Conservation (phyloP, 2,113 vertebrate species). For the Rhinoderma darwinii region DNA sequence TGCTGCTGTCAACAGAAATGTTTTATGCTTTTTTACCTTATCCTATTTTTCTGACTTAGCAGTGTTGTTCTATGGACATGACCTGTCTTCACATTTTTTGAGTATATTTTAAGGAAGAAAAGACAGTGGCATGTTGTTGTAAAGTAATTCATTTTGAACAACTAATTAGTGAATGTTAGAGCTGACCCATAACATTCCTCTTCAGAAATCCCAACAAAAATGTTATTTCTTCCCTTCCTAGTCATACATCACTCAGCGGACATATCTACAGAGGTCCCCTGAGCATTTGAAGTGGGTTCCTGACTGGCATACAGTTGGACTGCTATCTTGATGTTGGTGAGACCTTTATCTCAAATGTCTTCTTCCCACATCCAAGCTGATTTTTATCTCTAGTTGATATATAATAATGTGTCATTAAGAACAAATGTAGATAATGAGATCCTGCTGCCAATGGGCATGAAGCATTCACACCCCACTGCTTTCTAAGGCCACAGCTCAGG, state of each 20-base stretch:
- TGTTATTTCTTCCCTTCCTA: conserved; percentile 54
- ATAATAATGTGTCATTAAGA: neutral
- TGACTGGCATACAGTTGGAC: neutral
- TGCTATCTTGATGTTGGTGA: conserved; percentile 6
- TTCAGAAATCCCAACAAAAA: conserved; percentile 40
- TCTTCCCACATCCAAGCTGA: conserved; percentile 36
- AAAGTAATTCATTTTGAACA: conserved; percentile 60
- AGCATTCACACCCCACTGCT: neutral
- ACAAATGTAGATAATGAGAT: conserved; percentile 25
- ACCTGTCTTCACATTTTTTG: neutral
- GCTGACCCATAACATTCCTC: conserved; percentile 58
- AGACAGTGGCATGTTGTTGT: conserved; percentile 36
- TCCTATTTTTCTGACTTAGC: neutral
- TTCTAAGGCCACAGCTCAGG: neutral
- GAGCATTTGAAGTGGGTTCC: conserved; percentile 54
- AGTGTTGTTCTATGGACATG: neutral
- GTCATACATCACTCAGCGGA: conserved; percentile 52
- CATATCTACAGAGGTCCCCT: conserved; percentile 61
- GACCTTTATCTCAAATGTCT: conserved; percentile 20
- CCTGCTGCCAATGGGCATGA: neutral
- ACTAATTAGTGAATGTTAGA: conserved; percentile 56
- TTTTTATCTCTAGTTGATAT: conserved; percentile 29
- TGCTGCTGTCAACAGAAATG: neutral
- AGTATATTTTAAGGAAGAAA: conserved; percentile 61
- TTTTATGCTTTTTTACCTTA: neutral